Percentiles rank a stretch among this genome's conserved stretches.
Evolutionary conservation across 2,888 invertebrate genomes (phyloP).

Genomic region (Tineola bisselliella): DNA sequence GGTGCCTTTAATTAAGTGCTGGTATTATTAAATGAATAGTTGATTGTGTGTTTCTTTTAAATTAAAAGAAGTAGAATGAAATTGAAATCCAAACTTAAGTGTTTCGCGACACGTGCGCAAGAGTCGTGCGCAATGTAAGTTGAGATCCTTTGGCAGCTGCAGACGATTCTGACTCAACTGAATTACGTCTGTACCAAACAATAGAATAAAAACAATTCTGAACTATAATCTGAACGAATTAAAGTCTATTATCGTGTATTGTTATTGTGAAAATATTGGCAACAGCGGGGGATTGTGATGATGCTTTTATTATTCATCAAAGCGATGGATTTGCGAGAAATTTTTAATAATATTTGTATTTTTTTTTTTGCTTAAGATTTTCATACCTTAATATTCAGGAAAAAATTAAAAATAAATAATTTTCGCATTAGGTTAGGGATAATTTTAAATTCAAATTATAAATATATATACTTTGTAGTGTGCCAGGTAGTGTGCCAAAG

Average conservation of each 20-base stretch:
- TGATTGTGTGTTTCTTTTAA: neutral
- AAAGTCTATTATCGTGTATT: neutral
- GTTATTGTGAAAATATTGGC: neutral
- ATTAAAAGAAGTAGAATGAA: neutral
- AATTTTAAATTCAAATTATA: no score
- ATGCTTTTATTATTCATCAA: neutral
- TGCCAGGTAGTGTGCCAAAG: no score
- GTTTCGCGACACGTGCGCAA: conserved; percentile 35
- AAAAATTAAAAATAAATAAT: no score
- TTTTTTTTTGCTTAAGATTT: neutral
- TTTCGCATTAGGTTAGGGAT: no score
- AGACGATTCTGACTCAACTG: conserved; percentile 12
- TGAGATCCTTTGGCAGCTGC: conserved; percentile 66
- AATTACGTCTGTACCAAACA: neutral
- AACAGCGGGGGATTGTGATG: neutral
- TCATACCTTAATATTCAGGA: no score
- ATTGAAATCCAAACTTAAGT: neutral
- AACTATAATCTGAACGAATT: neutral
- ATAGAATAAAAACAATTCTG: neutral
- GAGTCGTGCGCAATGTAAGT: conserved; percentile 54
- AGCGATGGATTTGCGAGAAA: conserved; percentile 4
- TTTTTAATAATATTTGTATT: neutral
- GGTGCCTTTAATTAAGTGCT: no score
- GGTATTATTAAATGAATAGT: no score
- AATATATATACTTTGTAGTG: no score